A percentile compares a stretch with the other conserved stretches of the same genome.
phyloP scores from a whole-genome alignment of 1,140 invertebrate genomes.

The Drosophila subpulchrella region DNA sequence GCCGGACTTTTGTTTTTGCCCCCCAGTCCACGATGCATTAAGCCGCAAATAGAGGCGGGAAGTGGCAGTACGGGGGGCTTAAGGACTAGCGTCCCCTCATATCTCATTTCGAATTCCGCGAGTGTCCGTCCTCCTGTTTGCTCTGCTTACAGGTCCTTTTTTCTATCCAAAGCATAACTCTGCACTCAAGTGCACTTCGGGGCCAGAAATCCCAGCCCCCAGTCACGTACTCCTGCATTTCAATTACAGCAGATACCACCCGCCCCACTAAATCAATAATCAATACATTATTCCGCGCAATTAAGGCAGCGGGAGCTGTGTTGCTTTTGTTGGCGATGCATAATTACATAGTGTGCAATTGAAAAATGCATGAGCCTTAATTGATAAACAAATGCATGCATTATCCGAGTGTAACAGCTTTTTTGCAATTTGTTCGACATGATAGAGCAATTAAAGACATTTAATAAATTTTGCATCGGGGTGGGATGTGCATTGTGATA shows the following conservation, averaged over 20 bases:
- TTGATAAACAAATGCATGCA: slow-evolving; percentile 36
- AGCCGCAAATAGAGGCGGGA: slow-evolving; percentile 9
- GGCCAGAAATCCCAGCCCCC: slow-evolving; percentile 21
- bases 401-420: background rate
- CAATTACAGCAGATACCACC: slow-evolving; percentile 33
- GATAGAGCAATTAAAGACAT: slow-evolving; percentile 36
- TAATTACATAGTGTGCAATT: slow-evolving; percentile 49
- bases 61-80: background rate
- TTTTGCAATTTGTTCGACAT: slow-evolving; percentile 11
- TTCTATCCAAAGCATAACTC: slow-evolving; percentile 41
- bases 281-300: slow-evolving; percentile 58
- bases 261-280: slow-evolving; percentile 40
- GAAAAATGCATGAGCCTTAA: slow-evolving; percentile 52
- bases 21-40: slow-evolving; percentile 49
- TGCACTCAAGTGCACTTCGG: slow-evolving; percentile 54
- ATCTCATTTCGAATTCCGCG: slow-evolving; percentile 53
- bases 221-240: slow-evolving; percentile 50
- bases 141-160: slow-evolving; percentile 30
- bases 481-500: background rate
- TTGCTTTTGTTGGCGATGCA: slow-evolving; percentile 14
- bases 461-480: slow-evolving; percentile 6
- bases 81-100: background rate
- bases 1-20: slow-evolving; percentile 67
- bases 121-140: slow-evolving; percentile 51
- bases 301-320: slow-evolving; percentile 36